A percentile compares a stretch with the other conserved stretches of the same genome.
Conservation (phyloP, 2,113 vertebrate species). For the Varanus salvator region DNA sequence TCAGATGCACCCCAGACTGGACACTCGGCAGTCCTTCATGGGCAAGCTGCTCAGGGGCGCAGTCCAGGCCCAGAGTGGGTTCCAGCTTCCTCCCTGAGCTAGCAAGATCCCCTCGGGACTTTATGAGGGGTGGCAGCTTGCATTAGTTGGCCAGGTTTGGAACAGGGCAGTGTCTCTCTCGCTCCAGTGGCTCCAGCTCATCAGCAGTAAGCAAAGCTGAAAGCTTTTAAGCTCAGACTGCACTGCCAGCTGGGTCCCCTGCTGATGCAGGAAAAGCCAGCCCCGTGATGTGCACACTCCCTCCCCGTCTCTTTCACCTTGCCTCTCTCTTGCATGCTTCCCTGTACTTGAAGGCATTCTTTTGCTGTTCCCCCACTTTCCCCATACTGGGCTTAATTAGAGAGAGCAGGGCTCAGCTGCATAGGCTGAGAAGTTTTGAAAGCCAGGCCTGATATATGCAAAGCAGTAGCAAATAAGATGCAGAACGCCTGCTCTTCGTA, state of each 20-base stretch:
- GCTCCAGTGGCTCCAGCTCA: background rate
- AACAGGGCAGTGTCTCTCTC: background rate
- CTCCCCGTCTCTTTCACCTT: background rate
- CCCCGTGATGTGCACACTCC: background rate
- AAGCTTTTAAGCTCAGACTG: constrained; percentile 7
- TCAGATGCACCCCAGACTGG: background rate
- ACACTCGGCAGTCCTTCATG: background rate
- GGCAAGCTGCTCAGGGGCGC: background rate
- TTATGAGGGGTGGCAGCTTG: constrained; percentile 1
- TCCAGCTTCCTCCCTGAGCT: background rate
- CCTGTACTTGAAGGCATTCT: background rate
- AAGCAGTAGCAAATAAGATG: background rate
- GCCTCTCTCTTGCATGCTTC: background rate
- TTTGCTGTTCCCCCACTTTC: background rate
- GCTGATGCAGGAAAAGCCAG: constrained; percentile 6
- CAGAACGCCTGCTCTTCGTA: background rate
- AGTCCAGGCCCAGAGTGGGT: background rate
- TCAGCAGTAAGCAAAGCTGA: constrained; percentile 17
- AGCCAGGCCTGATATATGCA: background rate
- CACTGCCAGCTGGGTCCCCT: constrained; percentile 2
- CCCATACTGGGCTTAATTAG: background rate
- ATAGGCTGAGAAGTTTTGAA: background rate
- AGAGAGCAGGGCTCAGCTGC: background rate
- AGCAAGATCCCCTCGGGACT: background rate
- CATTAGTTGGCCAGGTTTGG: background rate